Percentiles rank a stretch among this genome's conserved stretches.
Conservation (phyloP, 2,113 vertebrate species). For the Strix uralensis region DNA sequence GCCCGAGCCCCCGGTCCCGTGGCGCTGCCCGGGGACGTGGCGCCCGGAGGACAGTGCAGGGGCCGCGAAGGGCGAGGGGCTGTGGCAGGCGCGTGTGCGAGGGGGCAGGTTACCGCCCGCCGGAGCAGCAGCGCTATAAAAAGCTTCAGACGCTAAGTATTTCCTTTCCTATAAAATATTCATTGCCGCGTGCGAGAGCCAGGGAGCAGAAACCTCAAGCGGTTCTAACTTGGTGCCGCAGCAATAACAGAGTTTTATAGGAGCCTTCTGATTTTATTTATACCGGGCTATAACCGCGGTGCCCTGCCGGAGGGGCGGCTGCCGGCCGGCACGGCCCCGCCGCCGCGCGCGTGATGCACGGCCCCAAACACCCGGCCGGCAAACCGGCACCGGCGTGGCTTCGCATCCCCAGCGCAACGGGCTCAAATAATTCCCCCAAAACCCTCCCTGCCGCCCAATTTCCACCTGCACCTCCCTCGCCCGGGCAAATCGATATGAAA, state of each 20-base stretch:
- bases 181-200: constrained; percentile 82
- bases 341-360: accelerated
- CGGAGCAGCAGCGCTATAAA: constrained; percentile 87
- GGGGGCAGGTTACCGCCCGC: constrained; percentile 75
- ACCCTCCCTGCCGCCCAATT: neutral
- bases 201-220: constrained; percentile 91
- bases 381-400: accelerated
- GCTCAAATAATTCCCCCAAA: neutral
- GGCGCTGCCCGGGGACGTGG: accelerated
- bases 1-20: accelerated
- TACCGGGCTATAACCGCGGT: constrained; percentile 7
- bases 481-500: constrained; percentile 52
- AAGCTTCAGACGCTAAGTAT: constrained; percentile 91
- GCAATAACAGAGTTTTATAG: constrained; percentile 79
- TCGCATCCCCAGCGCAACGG: accelerated
- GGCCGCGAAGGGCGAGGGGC: neutral
- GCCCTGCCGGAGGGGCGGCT: neutral
- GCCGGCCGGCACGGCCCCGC: neutral
- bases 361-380: neutral
- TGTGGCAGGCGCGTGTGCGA: neutral
- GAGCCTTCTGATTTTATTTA: constrained; percentile 74
- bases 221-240: constrained; percentile 86
- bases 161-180: constrained; percentile 98
- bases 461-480: neutral
- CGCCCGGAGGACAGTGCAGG: accelerated